Base-by-base conservation (phyloP, 2,888 invertebrate genomes). In the Drosophila incognita region DNA sequence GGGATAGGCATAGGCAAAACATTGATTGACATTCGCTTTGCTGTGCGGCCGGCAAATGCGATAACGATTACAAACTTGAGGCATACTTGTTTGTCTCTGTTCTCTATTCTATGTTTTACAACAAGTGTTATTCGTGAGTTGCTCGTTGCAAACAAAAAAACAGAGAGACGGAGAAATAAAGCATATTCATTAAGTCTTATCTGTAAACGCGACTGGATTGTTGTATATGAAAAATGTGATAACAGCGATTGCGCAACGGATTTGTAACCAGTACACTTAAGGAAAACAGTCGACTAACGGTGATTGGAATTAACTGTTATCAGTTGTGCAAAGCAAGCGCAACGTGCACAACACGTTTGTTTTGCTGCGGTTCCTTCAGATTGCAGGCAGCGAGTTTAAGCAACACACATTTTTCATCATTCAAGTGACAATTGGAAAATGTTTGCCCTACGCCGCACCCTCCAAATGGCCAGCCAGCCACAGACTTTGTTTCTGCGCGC, bases 181-280 rank as follows among this genome's bases (percentile, higher is more conserved):
- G 13, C 42, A 29, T 36, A 31, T 27, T 27, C 49, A 76, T 52
- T 69, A 27, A 72, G 58, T 64, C 81, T 81, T 76, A 87, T 87
- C 86, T 57, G 67, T 65, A 53, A 27, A 54, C 29, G 31, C 38
- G 27, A 53, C 24, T 27, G 67, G 8, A 27, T 53, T 60, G 54
- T 69, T 51, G 15, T 71, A 27, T 64, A 66, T 56, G 62, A 56
- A 67, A 46, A 42, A 24, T 40, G 69, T 74, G 82, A 89, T 89
- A 76, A 76, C 69, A 49, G 54, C 69, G 86, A 79, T 87, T 87
- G 88, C 86, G 90, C 86, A 87, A 87, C 81, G 65, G 42, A 76
- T 51, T 69, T 71, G 46, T 65, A 74, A 68, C 64, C 64, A 65
- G 68, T 76, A 74, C 73, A 69, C 35, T 67, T 5, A 27, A 76